Evolutionary conservation across 2,113 vertebrate genomes (phyloP), one percentile per base, ranked within the genome.

Genomic region (Ptyas mucosa): DNA sequence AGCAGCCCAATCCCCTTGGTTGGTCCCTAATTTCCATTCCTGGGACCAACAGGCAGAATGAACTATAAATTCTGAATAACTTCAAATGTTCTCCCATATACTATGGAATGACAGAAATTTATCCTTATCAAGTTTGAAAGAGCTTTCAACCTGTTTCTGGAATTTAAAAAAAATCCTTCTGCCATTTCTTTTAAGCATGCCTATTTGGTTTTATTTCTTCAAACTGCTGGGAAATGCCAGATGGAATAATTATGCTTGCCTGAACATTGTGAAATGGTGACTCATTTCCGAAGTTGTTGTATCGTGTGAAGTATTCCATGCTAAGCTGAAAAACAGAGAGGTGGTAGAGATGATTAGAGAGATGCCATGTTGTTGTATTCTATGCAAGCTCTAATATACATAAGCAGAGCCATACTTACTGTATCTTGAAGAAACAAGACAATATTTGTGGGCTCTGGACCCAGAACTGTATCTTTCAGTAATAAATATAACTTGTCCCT

Each of bases 201-300:
- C 0, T 64, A 24, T 81, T 86, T 57, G 92, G 14, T 88, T 91
- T 91, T 94, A 26, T 20, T 85, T 90, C 61, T 91, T 55, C 64
- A 90, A 64, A 64, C 1, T 57, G 58, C 1, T 8, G 15, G n/a
- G 75, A 53, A 92, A 91, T 55, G 34, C 94, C 93, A 94, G 53
- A 94, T 69, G 95, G 92, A 52, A 93, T 26, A 94, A 2, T 95
- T 94, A 92, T 89, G 24, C 96, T 97, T 97, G 95, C 97, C 97
- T 97, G 96, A 93, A 97, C 26, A 94, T 97, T 97, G 93, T 94
- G 93, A 94, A 97, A 96, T 0, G 93, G 96, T 57, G 95, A 96
- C 94, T 96, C 93, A 94, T 95, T 96, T 95, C 92, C 85, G 92
- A 90, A 89, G 92, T 96, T 93, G 89, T 94, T 92, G 93, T 97